Percentiles rank a stretch among this genome's conserved stretches.
Evolutionary conservation across 2,113 vertebrate genomes (phyloP).

Genomic region (Pithys albifrons): DNA sequence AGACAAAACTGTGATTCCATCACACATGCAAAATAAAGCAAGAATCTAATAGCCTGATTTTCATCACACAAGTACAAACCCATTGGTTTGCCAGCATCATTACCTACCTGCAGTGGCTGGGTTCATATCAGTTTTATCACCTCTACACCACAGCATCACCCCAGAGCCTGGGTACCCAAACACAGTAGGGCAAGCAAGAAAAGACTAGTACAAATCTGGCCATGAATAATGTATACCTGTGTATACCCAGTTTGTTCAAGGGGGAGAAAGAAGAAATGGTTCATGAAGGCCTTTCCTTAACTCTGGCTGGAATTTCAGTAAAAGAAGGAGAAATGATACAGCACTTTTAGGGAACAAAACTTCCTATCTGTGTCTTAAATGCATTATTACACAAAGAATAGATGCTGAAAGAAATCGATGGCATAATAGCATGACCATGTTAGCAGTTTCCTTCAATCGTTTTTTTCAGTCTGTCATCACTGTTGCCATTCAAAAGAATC

Average conservation of each 20-base stretch:
- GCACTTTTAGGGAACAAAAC: conserved; percentile 77
- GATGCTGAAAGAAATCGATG: neutral
- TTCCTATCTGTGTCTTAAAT: conserved; percentile 60
- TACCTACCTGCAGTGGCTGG: conserved; percentile 79
- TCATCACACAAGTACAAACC: conserved; percentile 11
- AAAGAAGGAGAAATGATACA: conserved; percentile 83
- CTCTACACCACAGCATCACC: conserved; percentile 75
- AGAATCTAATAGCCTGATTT: conserved; percentile 30
- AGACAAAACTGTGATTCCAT: neutral
- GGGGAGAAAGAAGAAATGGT: conserved; percentile 69
- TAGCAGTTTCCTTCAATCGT: neutral
- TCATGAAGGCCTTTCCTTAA: conserved; percentile 75
- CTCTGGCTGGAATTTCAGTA: conserved; percentile 77
- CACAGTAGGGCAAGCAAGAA: conserved; percentile 5
- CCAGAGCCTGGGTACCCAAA: conserved; percentile 64
- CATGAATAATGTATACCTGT: conserved; percentile 33
- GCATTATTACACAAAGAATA: conserved; percentile 25
- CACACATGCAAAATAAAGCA: neutral
- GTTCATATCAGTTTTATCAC: conserved; percentile 80
- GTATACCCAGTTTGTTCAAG: neutral
- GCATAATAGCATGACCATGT: neutral
- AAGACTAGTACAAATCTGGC: neutral
- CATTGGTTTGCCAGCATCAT: conserved; percentile 14
- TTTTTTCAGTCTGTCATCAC: neutral
- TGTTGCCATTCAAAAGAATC: neutral